Evolutionary conservation across 1,140 invertebrate genomes (phyloP).

Genomic region (Patella vulgata): DNA sequence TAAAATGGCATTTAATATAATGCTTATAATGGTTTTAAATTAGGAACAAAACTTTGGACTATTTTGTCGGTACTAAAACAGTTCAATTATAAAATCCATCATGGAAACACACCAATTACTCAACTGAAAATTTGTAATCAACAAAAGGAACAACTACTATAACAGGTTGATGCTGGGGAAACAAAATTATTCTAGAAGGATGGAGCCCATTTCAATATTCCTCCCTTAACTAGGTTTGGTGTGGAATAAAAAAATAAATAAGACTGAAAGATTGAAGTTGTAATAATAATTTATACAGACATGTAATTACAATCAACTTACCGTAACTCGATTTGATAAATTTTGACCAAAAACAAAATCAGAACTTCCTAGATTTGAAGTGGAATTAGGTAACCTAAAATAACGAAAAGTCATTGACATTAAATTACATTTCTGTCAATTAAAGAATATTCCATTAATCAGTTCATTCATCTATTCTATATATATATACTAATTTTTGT

Average conservation of each 20-base stretch:
- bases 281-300: too few relatives aligned
- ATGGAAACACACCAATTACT: background rate
- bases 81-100: too few relatives aligned
- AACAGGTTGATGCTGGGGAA: background rate
- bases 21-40: too few relatives aligned
- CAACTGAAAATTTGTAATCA: background rate
- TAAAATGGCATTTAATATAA: too few relatives aligned
- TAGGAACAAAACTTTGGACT: too few relatives aligned
- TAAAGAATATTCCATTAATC: slow-evolving; percentile 25
- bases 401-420: background rate
- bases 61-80: too few relatives aligned
- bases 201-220: too few relatives aligned
- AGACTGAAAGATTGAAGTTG: too few relatives aligned
- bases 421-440: slow-evolving; percentile 14
- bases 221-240: too few relatives aligned
- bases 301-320: too few relatives aligned
- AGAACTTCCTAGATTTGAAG: slow-evolving; percentile 29
- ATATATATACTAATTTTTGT: background rate
- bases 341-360: slow-evolving; percentile 92
- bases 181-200: slow-evolving; percentile 3
- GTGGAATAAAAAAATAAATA: too few relatives aligned
- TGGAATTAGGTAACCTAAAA: slow-evolving; percentile 29
- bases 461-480: slow-evolving; percentile 7
- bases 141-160: too few relatives aligned
- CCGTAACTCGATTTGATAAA: slow-evolving; percentile 83